These are phyloP conservation scores for Montifringilla adamsi DNA, from an alignment of 2,113 vertebrate species.

Conservation along the genomic window DNA sequence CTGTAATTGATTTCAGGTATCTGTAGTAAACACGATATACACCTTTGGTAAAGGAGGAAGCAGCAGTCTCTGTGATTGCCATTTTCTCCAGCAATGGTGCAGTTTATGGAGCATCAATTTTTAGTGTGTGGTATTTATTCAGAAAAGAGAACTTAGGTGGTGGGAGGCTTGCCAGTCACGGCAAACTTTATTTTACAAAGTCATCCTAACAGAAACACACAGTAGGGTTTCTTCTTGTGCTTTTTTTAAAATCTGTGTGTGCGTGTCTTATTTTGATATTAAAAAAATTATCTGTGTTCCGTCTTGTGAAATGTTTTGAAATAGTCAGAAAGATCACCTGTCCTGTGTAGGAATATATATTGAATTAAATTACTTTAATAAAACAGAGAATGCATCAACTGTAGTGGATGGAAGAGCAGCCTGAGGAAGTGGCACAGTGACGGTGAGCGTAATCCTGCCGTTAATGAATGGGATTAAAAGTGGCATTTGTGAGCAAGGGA, in stretches of 20 bases:
- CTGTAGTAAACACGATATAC: neutral
- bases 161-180: neutral
- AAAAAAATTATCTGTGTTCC: neutral
- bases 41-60: neutral
- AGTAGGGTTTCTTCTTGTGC: neutral
- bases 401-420: neutral
- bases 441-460: neutral
- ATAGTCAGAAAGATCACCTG: neutral
- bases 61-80: neutral
- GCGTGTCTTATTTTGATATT: neutral
- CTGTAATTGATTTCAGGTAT: neutral
- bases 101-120: neutral
- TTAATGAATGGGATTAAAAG: conserved; percentile 3
- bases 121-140: neutral
- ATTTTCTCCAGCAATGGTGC: neutral
- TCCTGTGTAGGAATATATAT: neutral
- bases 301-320: neutral
- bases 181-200: neutral
- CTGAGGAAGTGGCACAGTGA: neutral
- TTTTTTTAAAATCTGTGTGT: neutral
- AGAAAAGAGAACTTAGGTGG: neutral
- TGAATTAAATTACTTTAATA: neutral
- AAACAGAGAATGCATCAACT: neutral
- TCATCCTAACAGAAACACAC: neutral
- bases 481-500: neutral